Evolutionary conservation across 2,888 invertebrate genomes (phyloP).

Genomic region (Encarsia formosa): DNA sequence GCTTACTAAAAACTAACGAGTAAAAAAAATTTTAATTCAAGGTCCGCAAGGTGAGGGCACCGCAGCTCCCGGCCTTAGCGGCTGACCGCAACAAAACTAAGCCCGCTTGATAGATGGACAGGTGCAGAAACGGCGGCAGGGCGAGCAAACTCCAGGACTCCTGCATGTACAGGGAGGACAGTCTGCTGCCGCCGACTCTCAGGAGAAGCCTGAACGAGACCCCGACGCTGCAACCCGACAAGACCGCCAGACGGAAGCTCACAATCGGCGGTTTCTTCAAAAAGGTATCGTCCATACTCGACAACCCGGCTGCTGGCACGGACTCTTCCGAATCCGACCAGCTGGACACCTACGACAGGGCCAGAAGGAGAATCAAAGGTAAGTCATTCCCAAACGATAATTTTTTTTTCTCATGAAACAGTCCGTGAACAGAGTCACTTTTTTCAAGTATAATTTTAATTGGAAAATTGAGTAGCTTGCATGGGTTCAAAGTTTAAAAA

Average conservation of each 20-base stretch:
- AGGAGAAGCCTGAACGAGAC: not conserved
- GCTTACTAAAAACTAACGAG: no score
- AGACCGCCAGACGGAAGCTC: constrained; percentile 16
- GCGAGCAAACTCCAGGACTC: not conserved
- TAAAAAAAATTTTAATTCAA: no score
- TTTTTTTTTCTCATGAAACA: no score
- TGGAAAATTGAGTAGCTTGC: no score
- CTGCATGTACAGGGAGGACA: constrained; percentile 4
- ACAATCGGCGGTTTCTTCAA: constrained; percentile 24
- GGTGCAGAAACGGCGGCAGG: constrained; percentile 14
- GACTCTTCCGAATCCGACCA: constrained; percentile 3
- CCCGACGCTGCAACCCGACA: constrained; percentile 6
- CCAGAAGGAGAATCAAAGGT: constrained; percentile 11
- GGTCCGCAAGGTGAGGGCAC: no score
- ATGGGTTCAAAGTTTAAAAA: no score
- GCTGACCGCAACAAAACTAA: no score
- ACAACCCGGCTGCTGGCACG: constrained; percentile 15
- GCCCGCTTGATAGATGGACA: constrained; percentile 16
- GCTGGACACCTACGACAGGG: no score
- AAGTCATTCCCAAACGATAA: not conserved
- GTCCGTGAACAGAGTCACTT: no score
- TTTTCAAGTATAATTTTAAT: no score
- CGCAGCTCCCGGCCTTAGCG: no score
- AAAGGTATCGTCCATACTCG: constrained; percentile 16
- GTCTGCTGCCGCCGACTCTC: constrained; percentile 19